These are phyloP conservation scores for Lateolabrax maculatus DNA, from an alignment of 2,797 vertebrate species.

Conservation along the genomic window DNA sequence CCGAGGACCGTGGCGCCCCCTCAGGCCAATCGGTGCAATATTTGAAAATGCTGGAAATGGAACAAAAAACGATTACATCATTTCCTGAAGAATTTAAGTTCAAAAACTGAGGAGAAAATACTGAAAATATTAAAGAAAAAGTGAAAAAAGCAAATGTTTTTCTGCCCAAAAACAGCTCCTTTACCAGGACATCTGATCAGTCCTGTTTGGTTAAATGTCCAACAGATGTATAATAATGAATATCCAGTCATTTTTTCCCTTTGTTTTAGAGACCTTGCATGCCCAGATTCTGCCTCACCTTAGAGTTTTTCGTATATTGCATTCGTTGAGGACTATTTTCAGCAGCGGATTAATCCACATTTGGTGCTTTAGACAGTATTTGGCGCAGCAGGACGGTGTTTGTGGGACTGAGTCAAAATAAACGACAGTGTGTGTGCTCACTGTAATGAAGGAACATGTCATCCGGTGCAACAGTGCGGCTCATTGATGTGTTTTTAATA, in stretches of 20 bases:
- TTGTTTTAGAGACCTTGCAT: no score
- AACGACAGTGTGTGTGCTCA: no score
- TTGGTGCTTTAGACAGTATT: neutral
- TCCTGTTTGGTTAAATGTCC: no score
- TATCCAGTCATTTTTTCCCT: no score
- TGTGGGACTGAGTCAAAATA: neutral
- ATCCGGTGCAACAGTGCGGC: no score
- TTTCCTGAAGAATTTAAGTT: slow-evolving; percentile 3
- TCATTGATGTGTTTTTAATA: neutral
- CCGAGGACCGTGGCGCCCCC: slow-evolving; percentile 9
- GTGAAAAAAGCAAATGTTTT: neutral
- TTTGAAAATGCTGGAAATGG: neutral
- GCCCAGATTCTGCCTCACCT: neutral
- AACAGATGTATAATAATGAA: neutral
- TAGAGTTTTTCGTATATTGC: no score
- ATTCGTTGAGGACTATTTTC: neutral
- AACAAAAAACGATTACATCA: neutral
- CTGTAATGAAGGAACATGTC: no score
- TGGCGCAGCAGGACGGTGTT: neutral
- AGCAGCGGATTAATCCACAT: neutral
- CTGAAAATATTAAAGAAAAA: neutral
- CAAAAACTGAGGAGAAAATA: neutral
- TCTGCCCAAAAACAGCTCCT: neutral
- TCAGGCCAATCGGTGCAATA: slow-evolving; percentile 9
- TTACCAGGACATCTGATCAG: neutral